Conservation (phyloP, 2,888 invertebrate species). For the Hypselothyrea guttata region DNA sequence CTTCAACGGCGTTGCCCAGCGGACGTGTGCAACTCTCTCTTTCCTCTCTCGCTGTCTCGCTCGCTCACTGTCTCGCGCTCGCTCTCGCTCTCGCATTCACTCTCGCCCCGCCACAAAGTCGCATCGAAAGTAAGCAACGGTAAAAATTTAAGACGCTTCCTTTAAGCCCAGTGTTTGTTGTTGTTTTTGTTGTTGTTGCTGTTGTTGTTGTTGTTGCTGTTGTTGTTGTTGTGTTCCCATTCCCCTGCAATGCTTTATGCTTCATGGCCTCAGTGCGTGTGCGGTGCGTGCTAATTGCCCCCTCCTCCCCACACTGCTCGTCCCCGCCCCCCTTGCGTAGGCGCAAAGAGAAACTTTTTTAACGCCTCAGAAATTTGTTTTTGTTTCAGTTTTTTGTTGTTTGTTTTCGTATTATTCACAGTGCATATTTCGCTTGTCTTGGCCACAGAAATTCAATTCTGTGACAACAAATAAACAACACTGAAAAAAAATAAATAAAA, state of each 20-base stretch:
- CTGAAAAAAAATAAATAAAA: slow-evolving; percentile 10
- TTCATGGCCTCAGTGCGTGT: slow-evolving; percentile 49
- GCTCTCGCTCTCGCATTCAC: slow-evolving; percentile 3
- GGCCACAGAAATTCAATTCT: slow-evolving; percentile 23
- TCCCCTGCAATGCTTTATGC: slow-evolving; percentile 19
- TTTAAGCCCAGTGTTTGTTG: slow-evolving; percentile 23
- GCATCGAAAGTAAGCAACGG: slow-evolving; percentile 47
- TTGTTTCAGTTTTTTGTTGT: slow-evolving; percentile 20
- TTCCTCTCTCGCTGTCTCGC: too few relatives aligned
- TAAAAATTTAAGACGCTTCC: slow-evolving; percentile 36
- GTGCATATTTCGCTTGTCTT: slow-evolving; percentile 22
- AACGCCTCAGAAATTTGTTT: slow-evolving; percentile 34
- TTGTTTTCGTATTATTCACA: slow-evolving; percentile 23
- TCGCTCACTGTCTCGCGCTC: slow-evolving; percentile 6
- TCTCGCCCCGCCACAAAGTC: slow-evolving; percentile 5
- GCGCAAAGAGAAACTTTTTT: slow-evolving; percentile 69
- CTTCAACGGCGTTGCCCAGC: slow-evolving; percentile 61
- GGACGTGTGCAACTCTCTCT: slow-evolving; percentile 62
- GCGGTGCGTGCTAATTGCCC: slow-evolving; percentile 59
- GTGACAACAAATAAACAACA: not conserved
- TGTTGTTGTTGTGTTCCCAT: slow-evolving; percentile 4
- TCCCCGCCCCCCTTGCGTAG: slow-evolving; percentile 33
- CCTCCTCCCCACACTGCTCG: not conserved
- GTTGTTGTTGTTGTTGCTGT: slow-evolving; percentile 3
- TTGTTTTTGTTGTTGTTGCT: slow-evolving; percentile 8